Conservation (phyloP, 2,113 vertebrate species). For the Columba livia region DNA sequence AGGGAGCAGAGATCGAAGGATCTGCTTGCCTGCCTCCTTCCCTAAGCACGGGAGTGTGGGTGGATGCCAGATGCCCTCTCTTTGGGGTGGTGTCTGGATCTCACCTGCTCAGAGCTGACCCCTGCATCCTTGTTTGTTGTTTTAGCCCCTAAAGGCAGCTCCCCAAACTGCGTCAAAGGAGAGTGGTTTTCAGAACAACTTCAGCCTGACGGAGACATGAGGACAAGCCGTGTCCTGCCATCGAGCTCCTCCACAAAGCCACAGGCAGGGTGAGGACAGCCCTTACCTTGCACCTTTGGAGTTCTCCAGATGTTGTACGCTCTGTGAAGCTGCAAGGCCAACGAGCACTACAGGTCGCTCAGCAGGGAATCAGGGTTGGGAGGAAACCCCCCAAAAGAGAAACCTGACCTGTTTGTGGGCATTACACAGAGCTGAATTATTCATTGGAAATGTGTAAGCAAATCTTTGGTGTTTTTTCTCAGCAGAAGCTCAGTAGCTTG, state of each 20-base stretch:
- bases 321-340: background rate
- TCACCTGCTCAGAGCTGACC: background rate
- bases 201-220: rapidly evolving
- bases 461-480: background rate
- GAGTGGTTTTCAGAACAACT: background rate
- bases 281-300: background rate
- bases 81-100: background rate
- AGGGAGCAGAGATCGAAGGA: background rate
- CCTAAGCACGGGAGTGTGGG: background rate
- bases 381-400: background rate
- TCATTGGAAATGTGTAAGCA: background rate
- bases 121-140: background rate
- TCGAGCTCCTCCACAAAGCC: rapidly evolving
- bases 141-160: background rate
- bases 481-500: background rate
- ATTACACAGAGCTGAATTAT: background rate
- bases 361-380: rapidly evolving
- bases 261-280: background rate
- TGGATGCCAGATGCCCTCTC: background rate
- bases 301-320: background rate
- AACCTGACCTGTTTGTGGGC: rapidly evolving
- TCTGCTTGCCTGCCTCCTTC: background rate
- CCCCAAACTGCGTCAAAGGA: background rate
- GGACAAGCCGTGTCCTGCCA: background rate
- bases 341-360: rapidly evolving